A percentile compares a stretch with the other conserved stretches of the same genome.
These are phyloP conservation scores for Nemurella pictetii DNA, from an alignment of 2,888 invertebrate species.

Conservation along the genomic window DNA sequence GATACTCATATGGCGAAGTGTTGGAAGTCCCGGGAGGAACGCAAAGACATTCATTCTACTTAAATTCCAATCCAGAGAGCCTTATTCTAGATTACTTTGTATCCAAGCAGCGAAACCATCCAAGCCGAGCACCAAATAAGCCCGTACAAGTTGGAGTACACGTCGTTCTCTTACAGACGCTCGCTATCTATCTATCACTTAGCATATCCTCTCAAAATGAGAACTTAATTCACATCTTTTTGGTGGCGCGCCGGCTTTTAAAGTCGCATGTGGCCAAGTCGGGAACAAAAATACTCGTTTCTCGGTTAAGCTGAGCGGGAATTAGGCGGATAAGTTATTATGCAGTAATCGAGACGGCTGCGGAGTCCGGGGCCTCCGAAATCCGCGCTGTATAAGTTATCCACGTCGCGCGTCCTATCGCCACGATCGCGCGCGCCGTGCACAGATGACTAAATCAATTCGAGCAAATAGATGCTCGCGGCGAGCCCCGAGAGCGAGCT, in stretches of 20 bases:
- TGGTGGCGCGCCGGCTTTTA: not conserved
- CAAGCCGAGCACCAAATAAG: not conserved
- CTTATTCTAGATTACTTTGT: constrained; percentile 9
- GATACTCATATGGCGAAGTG: constrained; percentile 18
- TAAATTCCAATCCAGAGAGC: constrained; percentile 21
- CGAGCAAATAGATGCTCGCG: constrained; percentile 34
- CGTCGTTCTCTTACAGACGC: not conserved
- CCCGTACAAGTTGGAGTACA: constrained; percentile 9
- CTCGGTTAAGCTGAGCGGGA: not conserved
- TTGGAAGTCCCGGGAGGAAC: not conserved
- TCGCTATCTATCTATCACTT: not conserved
- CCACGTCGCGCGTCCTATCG: not conserved
- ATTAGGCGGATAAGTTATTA: not conserved
- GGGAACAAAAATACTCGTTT: not conserved
- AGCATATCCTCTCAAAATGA: not conserved
- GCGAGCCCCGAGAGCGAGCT: constrained; percentile 33
- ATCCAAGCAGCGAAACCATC: not conserved
- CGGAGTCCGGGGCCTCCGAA: too few relatives aligned
- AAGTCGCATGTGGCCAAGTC: not conserved
- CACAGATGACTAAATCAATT: constrained; percentile 37
- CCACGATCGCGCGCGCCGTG: not conserved
- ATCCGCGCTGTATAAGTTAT: not conserved
- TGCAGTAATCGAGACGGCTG: not conserved
- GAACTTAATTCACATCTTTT: not conserved
- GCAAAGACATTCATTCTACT: constrained; percentile 30